These are phyloP conservation scores for Alloscopus bannaensis DNA, from an alignment of 2,888 invertebrate species.

Conservation along the genomic window DNA sequence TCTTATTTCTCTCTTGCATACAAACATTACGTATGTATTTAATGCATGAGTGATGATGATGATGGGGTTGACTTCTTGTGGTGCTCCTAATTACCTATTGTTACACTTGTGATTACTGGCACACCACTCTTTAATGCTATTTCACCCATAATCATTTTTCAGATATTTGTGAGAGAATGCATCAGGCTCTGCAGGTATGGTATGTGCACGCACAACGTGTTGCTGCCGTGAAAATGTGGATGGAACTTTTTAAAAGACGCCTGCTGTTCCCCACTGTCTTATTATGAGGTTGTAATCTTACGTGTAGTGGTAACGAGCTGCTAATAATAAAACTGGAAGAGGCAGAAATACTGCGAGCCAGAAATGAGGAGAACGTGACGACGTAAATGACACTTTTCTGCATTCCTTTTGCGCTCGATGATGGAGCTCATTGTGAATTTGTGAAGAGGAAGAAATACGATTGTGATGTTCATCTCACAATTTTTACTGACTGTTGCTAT, in stretches of 20 bases:
- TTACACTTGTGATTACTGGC: constrained; percentile 63
- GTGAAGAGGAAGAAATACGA: background rate
- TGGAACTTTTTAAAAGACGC: too few relatives aligned
- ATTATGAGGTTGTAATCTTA: too few relatives aligned
- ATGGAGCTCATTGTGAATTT: background rate
- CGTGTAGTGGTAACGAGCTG: background rate
- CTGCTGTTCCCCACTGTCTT: too few relatives aligned
- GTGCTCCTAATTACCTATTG: constrained; percentile 64
- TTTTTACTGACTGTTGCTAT: too few relatives aligned
- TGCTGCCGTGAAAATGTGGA: background rate
- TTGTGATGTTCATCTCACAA: too few relatives aligned
- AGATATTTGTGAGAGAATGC: too few relatives aligned
- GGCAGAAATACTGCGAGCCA: constrained; percentile 35
- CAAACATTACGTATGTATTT: constrained; percentile 20
- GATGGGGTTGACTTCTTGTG: constrained; percentile 64
- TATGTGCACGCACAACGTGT: too few relatives aligned
- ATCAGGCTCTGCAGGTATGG: too few relatives aligned
- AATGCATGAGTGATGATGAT: constrained; percentile 50
- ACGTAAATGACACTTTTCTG: constrained; percentile 54
- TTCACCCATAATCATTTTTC: too few relatives aligned
- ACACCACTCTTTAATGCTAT: constrained; percentile 60
- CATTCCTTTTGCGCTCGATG: background rate
- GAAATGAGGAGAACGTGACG: constrained; percentile 46
- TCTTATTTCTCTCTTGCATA: background rate
- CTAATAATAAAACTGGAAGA: constrained; percentile 57